Conservation (phyloP, 2,888 invertebrate species). For the Heteropelma amictum region DNA sequence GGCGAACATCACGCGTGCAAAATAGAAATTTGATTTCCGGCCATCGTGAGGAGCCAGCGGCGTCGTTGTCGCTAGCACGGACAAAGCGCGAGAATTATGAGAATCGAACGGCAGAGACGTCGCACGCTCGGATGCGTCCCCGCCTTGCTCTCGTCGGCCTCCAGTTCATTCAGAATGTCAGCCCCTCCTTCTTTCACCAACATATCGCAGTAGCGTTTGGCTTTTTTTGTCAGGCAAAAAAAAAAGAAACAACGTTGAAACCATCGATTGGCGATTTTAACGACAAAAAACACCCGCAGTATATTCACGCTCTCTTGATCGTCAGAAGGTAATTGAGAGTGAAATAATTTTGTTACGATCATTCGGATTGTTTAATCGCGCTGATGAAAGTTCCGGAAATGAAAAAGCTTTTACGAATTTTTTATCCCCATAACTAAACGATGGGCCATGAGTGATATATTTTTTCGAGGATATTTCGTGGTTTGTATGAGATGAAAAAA, state of each 20-base stretch:
- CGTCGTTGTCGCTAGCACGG: slow-evolving; percentile 67
- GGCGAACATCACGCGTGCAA: neutral
- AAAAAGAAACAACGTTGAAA: slow-evolving; percentile 18
- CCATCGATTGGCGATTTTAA: neutral
- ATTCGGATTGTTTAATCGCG: too few relatives aligned
- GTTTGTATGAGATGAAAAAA: too few relatives aligned
- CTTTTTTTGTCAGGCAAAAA: slow-evolving; percentile 75
- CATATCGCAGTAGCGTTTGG: slow-evolving; percentile 84
- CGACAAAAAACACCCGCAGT: neutral
- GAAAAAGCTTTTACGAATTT: too few relatives aligned
- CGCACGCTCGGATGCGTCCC: slow-evolving; percentile 73
- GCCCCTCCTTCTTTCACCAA: slow-evolving; percentile 82
- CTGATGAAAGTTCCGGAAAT: too few relatives aligned
- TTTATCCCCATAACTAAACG: too few relatives aligned
- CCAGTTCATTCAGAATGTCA: slow-evolving; percentile 77
- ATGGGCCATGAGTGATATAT: too few relatives aligned
- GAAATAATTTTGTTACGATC: too few relatives aligned
- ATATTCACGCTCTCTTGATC: too few relatives aligned
- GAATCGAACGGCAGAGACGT: slow-evolving; percentile 73
- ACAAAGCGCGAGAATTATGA: slow-evolving; percentile 73
- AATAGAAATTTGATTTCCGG: too few relatives aligned
- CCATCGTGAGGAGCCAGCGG: too few relatives aligned
- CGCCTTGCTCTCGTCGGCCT: slow-evolving; percentile 73
- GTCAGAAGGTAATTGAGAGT: too few relatives aligned
- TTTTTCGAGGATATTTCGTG: too few relatives aligned